phyloP scores from a whole-genome alignment of 2,113 vertebrate genomes.

The Fukomys damarensis region DNA sequence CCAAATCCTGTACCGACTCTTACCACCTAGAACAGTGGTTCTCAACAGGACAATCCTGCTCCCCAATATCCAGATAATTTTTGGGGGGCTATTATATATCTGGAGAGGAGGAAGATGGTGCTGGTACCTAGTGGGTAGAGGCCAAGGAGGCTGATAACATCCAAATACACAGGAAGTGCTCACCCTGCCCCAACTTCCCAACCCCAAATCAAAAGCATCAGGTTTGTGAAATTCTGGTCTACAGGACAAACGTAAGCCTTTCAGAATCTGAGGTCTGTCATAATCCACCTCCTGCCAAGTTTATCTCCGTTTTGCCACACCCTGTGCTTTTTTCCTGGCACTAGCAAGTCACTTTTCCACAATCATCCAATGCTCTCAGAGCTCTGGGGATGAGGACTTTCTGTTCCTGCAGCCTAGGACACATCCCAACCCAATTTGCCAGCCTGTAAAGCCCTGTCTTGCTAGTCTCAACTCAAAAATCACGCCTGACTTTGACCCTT shows the following conservation, averaged over 20 bases:
- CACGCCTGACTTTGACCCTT: background rate
- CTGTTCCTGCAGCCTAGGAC: background rate
- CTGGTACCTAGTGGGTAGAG: background rate
- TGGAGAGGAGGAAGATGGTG: background rate
- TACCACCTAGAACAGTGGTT: background rate
- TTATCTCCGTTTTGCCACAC: background rate
- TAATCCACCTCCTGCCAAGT: background rate
- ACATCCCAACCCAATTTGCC: background rate
- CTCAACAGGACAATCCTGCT: background rate
- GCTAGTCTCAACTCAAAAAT: background rate
- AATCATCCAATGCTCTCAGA: rapidly evolving
- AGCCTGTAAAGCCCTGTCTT: background rate
- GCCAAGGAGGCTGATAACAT: background rate
- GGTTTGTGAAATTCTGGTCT: background rate
- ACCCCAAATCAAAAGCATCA: background rate
- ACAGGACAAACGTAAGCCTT: background rate
- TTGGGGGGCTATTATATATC: background rate
- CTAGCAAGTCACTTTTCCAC: background rate
- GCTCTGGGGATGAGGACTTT: background rate
- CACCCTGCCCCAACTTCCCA: background rate
- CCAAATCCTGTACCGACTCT: background rate
- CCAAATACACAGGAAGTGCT: too few relatives aligned
- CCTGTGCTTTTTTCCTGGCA: background rate
- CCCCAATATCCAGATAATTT: background rate
- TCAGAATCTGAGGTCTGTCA: background rate